Evolutionary conservation across 2,888 invertebrate species (phyloP).

Genomic region (Sepioteuthis lessoniana): DNA sequence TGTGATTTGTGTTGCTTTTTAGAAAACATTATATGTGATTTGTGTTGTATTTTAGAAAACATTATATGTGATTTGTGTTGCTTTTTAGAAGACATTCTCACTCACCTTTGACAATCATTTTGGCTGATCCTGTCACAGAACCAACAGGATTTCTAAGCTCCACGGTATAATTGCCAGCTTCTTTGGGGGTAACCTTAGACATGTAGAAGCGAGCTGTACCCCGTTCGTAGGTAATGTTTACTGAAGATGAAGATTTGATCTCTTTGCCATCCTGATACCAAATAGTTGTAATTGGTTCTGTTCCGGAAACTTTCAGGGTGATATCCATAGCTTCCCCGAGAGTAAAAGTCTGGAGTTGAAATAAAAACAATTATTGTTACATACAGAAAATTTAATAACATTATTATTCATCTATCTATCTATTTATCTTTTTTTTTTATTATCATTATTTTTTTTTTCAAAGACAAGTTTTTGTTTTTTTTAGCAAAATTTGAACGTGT

Average conservation of each 20-base stretch:
- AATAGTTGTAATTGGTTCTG: slow-evolving; percentile 68
- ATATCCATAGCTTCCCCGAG: slow-evolving; percentile 71
- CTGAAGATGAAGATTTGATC: slow-evolving; percentile 85
- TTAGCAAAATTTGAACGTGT: neutral
- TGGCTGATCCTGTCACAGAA: slow-evolving; percentile 63
- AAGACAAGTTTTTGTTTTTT: too few species aligned
- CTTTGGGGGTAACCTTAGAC: slow-evolving; percentile 83
- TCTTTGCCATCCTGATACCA: slow-evolving; percentile 79
- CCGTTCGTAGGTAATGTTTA: slow-evolving; percentile 80
- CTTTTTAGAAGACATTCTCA: neutral
- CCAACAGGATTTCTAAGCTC: slow-evolving; percentile 77
- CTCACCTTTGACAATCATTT: slow-evolving; percentile 71
- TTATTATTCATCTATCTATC: neutral
- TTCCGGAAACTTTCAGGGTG: slow-evolving; percentile 69
- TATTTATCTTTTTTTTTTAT: too few species aligned
- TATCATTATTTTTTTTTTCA: too few species aligned
- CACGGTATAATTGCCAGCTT: slow-evolving; percentile 87
- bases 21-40: too few species aligned
- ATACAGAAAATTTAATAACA: neutral
- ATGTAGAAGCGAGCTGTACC: slow-evolving; percentile 81
- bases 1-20: too few species aligned
- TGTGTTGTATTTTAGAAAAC: too few species aligned
- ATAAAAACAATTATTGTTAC: neutral
- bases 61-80: too few species aligned
- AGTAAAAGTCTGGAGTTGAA: slow-evolving; percentile 61